Conservation (phyloP, 23 tunicate genomes). For the Diplosoma virens region DNA sequence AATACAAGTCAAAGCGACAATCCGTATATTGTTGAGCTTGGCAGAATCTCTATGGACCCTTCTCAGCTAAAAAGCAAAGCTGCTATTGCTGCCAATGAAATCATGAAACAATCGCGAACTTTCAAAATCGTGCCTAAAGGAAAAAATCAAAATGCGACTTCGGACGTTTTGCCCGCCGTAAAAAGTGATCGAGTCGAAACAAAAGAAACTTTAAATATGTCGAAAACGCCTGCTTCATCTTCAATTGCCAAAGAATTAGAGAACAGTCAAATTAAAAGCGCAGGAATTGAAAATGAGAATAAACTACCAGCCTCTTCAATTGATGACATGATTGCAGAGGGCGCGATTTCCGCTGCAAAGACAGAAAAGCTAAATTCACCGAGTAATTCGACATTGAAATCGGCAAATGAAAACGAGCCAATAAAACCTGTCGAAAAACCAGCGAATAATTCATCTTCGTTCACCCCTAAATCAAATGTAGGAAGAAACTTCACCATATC, state of each 20-base stretch:
- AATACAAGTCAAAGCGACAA: neutral
- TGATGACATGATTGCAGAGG: conserved; percentile 15
- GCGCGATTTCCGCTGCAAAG: neutral
- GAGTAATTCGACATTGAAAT: too few species aligned
- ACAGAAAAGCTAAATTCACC: neutral
- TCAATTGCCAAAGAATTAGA: neutral
- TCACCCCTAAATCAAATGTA: neutral
- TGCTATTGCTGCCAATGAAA: conserved; percentile 51
- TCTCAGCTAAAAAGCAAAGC: conserved; percentile 27
- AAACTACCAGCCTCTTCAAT: conserved; percentile 18
- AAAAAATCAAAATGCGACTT: neutral
- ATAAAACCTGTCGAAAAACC: neutral
- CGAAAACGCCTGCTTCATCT: neutral
- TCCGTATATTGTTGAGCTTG: conserved; percentile 31
- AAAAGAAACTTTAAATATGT: too few species aligned
- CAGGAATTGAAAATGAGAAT: neutral
- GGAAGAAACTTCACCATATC: neutral
- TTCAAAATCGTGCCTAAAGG: conserved; percentile 25
- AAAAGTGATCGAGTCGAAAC: too few species aligned
- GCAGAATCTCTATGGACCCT: conserved; percentile 38
- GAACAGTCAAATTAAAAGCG: neutral
- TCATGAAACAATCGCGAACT: conserved; percentile 52
- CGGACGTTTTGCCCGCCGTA: neutral
- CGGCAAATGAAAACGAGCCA: neutral
- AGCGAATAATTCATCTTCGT: neutral